Conservation (phyloP, 2,888 invertebrate genomes). For the Adelphocoris suturalis region DNA sequence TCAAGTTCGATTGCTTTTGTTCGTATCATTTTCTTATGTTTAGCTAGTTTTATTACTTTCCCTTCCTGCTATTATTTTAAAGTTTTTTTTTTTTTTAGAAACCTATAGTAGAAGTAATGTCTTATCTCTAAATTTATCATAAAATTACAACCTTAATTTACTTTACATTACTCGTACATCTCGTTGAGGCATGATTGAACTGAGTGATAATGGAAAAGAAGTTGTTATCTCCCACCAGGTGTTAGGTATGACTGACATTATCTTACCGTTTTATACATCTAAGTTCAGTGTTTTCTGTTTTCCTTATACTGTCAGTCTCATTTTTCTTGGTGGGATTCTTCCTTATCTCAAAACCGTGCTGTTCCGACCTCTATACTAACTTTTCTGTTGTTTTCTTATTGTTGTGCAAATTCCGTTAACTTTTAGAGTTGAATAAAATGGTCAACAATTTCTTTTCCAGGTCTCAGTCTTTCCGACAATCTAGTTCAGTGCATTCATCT, state of each 20-base stretch:
- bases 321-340: constrained; percentile 18
- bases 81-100: constrained; percentile 25
- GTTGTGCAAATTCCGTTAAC: constrained; percentile 44
- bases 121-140: background rate
- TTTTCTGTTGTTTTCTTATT: constrained; percentile 42
- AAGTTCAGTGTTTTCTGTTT: constrained; percentile 49
- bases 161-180: background rate
- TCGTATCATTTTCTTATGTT: background rate
- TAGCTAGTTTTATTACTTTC: constrained; percentile 17
- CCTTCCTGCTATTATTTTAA: background rate
- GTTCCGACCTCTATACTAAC: constrained; percentile 12
- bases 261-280: background rate
- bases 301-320: constrained; percentile 48
- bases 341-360: constrained; percentile 44
- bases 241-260: constrained; percentile 55
- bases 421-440: constrained; percentile 70
- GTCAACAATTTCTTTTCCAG: constrained; percentile 81
- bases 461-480: constrained; percentile 96
- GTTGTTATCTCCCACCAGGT: constrained; percentile 68
- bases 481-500: constrained; percentile 86
- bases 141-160: background rate
- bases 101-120: background rate
- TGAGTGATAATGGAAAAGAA: constrained; percentile 71
- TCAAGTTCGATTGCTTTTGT: background rate
- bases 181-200: constrained; percentile 61